Percentiles rank a stretch among this genome's conserved stretches.
Conservation (phyloP, 2,797 vertebrate species). For the Hyperoplus immaculatus region DNA sequence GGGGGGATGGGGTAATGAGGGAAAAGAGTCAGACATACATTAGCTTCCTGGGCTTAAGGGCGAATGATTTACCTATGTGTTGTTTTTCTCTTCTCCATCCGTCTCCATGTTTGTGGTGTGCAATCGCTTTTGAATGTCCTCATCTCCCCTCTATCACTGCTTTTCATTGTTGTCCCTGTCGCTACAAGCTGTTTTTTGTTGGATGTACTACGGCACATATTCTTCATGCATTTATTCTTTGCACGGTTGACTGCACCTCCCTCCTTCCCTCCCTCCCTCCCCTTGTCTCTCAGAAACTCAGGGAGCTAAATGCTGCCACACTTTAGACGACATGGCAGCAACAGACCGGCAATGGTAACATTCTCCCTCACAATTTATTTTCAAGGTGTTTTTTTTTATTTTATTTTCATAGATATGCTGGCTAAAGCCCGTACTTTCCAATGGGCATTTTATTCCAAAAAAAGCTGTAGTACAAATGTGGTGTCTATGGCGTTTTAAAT, state of each 20-base stretch:
- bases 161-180: slow-evolving; percentile 38
- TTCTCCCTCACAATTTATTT: slow-evolving; percentile 28
- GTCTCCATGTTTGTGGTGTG: slow-evolving; percentile 20
- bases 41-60: slow-evolving; percentile 36
- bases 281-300: slow-evolving; percentile 23
- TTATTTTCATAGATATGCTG: neutral
- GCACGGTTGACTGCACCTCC: slow-evolving; percentile 36
- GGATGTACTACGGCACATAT: slow-evolving; percentile 32
- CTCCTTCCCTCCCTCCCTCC: slow-evolving; percentile 31
- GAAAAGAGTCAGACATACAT: slow-evolving; percentile 35
- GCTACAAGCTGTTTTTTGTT: slow-evolving; percentile 47
- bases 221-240: slow-evolving; percentile 57
- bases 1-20: slow-evolving; percentile 19
- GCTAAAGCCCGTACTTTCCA: slow-evolving; percentile 3
- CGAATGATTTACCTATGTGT: slow-evolving; percentile 50
- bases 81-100: slow-evolving; percentile 31
- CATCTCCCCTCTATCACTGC: slow-evolving; percentile 39
- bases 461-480: slow-evolving; percentile 26
- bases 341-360: slow-evolving; percentile 25
- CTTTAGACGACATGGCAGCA: slow-evolving; percentile 39
- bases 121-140: slow-evolving; percentile 43
- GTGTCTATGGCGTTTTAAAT: slow-evolving; percentile 55
- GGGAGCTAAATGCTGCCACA: slow-evolving; percentile 37
- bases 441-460: slow-evolving; percentile 20
- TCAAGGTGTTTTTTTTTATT: slow-evolving; percentile 8